A percentile compares a stretch with the other conserved stretches of the same genome.
Evolutionary conservation across 1,140 invertebrate genomes (phyloP).

Genomic region (Scylla paramamosain): DNA sequence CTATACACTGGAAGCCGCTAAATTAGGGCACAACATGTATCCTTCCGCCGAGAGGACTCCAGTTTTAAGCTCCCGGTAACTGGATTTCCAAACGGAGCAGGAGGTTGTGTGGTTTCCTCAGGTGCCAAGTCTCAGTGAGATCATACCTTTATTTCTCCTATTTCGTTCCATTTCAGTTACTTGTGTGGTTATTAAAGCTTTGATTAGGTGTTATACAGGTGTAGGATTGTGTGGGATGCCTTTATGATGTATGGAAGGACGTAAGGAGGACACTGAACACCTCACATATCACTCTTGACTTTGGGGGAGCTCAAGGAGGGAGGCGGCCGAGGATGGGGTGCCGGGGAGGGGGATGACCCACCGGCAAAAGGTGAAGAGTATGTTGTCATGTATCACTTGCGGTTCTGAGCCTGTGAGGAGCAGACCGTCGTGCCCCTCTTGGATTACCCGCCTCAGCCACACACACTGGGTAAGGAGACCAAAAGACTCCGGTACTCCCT

Average conservation of each 20-base stretch:
- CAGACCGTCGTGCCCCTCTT: background rate
- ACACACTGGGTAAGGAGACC: background rate
- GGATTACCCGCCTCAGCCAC: background rate
- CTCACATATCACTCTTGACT: background rate
- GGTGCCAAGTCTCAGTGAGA: background rate
- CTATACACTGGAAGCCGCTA: slow-evolving; percentile 12
- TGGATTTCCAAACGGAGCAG: background rate
- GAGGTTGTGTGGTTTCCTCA: background rate
- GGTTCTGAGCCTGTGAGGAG: background rate
- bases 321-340: background rate
- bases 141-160: background rate
- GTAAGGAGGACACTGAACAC: background rate
- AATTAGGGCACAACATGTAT: background rate
- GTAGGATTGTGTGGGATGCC: background rate
- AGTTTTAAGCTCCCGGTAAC: background rate
- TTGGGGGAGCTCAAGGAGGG: background rate
- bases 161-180: background rate
- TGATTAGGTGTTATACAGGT: background rate
- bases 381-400: background rate
- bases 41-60: background rate
- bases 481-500: too few species aligned
- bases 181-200: background rate
- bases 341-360: background rate
- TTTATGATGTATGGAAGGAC: background rate
- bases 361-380: background rate